Percentiles rank a stretch among this genome's conserved stretches.
phyloP scores from a whole-genome alignment of 2,888 invertebrate genomes.

The Urechis unicinctus region DNA sequence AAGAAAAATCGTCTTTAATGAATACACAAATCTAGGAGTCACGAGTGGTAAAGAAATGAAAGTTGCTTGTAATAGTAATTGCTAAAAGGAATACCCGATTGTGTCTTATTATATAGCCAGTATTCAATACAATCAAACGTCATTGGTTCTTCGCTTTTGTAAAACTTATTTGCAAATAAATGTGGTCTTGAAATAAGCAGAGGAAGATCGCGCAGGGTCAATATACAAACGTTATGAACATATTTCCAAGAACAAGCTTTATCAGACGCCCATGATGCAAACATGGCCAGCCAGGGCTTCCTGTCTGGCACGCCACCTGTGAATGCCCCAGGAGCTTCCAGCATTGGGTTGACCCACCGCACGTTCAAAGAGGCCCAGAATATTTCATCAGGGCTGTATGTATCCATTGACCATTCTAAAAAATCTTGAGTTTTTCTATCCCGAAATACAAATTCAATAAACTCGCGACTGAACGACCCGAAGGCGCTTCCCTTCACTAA shows the following conservation, averaged over 20 bases:
- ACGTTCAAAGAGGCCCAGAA: conserved; percentile 36
- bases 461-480: conserved; percentile 27
- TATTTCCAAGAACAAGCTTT: conserved; percentile 4
- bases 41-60: too few species aligned
- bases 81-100: too few species aligned
- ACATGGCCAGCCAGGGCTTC: conserved; percentile 8
- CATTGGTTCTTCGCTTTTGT: conserved; percentile 27
- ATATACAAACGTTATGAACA: conserved; percentile 30
- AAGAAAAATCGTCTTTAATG: too few species aligned
- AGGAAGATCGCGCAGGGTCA: conserved; percentile 22
- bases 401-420: conserved; percentile 28
- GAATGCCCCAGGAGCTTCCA: conserved; percentile 30
- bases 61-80: too few species aligned
- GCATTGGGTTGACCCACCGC: conserved; percentile 25
- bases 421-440: conserved; percentile 22
- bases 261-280: conserved; percentile 4
- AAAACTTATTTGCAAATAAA: conserved; percentile 45
- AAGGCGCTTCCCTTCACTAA: conserved; percentile 34
- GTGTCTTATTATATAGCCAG: conserved; percentile 25
- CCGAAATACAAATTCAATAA: conserved; percentile 28
- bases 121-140: conserved; percentile 35
- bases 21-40: too few species aligned
- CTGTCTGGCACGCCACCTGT: conserved; percentile 12
- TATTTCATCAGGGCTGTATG: conserved; percentile 36
- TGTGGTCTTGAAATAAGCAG: conserved; percentile 21